A percentile compares a stretch with the other conserved stretches of the same genome.
Evolutionary conservation across 2,797 vertebrate genomes (phyloP).

Genomic region (Geotrypetes seraphini): DNA sequence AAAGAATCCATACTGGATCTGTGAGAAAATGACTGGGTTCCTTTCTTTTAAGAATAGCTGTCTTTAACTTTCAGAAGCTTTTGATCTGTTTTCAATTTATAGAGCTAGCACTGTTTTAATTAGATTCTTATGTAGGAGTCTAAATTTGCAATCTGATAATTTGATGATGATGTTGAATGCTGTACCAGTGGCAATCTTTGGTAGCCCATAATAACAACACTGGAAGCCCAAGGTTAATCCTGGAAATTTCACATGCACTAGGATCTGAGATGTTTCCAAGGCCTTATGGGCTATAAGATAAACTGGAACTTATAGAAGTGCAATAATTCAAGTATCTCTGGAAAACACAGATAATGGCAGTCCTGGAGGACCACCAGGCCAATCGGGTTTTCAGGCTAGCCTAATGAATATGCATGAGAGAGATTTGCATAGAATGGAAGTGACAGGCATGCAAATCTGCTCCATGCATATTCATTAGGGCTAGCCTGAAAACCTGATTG

Average conservation of each 20-base stretch:
- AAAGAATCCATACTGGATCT: too few species aligned
- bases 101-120: background rate
- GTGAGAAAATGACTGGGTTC: too few species aligned
- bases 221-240: slow-evolving; percentile 13
- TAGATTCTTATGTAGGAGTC: slow-evolving; percentile 2
- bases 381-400: too few species aligned
- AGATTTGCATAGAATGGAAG: too few species aligned
- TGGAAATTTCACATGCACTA: slow-evolving; percentile 10
- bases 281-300: background rate
- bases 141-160: slow-evolving; percentile 12
- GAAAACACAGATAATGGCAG: too few species aligned
- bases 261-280: slow-evolving; percentile 6
- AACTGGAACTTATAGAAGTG: slow-evolving; percentile 1
- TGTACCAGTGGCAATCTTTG: slow-evolving; percentile 16
- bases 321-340: too few species aligned
- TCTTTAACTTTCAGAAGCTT: background rate
- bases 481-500: too few species aligned
- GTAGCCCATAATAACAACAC: slow-evolving; percentile 31
- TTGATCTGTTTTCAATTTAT: background rate
- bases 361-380: too few species aligned
- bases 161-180: slow-evolving; percentile 17
- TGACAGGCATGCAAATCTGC: too few species aligned
- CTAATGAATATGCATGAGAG: too few species aligned
- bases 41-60: too few species aligned
- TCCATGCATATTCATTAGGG: too few species aligned